Evolutionary conservation across 1,140 invertebrate genomes (phyloP).

Genomic region (Phocides pigmalion): DNA sequence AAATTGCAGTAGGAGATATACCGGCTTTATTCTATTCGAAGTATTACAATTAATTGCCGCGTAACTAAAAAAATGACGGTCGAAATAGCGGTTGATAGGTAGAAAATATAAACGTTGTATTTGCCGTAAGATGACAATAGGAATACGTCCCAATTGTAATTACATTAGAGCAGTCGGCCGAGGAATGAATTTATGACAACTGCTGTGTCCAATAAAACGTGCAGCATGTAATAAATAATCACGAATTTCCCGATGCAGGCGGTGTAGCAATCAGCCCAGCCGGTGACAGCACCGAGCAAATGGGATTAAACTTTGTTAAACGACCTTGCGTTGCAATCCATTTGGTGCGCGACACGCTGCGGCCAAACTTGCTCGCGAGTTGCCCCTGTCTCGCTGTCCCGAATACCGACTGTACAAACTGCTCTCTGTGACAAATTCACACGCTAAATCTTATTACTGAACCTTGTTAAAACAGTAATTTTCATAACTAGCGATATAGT

Average conservation of each 20-base stretch:
- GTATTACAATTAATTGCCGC: too few species aligned
- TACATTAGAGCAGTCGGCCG: slow-evolving; percentile 46
- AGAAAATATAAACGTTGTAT: background rate
- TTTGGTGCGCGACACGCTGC: slow-evolving; percentile 66
- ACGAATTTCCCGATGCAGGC: slow-evolving; percentile 62
- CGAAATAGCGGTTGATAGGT: too few species aligned
- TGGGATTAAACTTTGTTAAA: slow-evolving; percentile 79
- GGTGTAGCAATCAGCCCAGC: slow-evolving; percentile 66
- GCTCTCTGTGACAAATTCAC: slow-evolving; percentile 54
- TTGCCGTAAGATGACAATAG: slow-evolving; percentile 21
- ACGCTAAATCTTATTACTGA: slow-evolving; percentile 54
- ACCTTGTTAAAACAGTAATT: background rate
- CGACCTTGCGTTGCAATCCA: slow-evolving; percentile 75
- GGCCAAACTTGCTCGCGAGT: slow-evolving; percentile 59
- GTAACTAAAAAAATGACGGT: too few species aligned
- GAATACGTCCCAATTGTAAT: slow-evolving; percentile 31
- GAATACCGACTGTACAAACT: slow-evolving; percentile 45
- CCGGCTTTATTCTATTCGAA: too few species aligned
- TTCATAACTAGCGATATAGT: too few species aligned
- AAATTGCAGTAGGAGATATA: too few species aligned
- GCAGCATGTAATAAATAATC: slow-evolving; percentile 59
- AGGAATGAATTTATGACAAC: slow-evolving; percentile 58
- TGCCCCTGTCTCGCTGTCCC: slow-evolving; percentile 32
- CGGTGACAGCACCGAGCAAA: slow-evolving; percentile 64
- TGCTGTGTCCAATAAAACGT: slow-evolving; percentile 50